Conservation (phyloP, 2,113 vertebrate genomes). For the Procapra przewalskii region DNA sequence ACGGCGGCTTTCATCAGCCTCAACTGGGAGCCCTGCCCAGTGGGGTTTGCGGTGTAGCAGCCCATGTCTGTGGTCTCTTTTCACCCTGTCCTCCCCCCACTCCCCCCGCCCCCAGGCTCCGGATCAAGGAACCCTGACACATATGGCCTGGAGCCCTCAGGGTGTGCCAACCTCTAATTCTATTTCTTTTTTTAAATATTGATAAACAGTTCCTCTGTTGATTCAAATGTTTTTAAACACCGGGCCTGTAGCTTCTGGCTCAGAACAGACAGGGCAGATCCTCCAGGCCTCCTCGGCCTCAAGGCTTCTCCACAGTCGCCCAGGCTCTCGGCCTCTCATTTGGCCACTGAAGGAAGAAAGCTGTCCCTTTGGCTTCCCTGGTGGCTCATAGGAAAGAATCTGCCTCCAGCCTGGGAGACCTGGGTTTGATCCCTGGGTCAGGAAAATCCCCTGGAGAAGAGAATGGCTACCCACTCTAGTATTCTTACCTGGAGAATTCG, state of each 20-base stretch:
- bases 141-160: slow-evolving; percentile 40
- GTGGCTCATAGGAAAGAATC: not conserved
- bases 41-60: not conserved
- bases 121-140: slow-evolving; percentile 67
- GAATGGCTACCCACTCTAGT: not conserved
- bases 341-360: not conserved
- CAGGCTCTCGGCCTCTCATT: not conserved
- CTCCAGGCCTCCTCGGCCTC: not conserved
- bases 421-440: not conserved
- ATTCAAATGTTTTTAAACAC: slow-evolving; percentile 50
- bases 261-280: not conserved
- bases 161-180: slow-evolving; percentile 60
- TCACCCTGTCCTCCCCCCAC: not conserved
- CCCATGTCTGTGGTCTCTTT: not conserved
- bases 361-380: not conserved
- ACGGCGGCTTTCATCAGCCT: not conserved
- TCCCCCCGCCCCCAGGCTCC: not conserved
- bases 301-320: not conserved
- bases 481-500: not conserved
- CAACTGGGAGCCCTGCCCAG: not conserved
- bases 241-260: slow-evolving; percentile 49
- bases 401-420: not conserved
- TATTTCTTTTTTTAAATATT: slow-evolving; percentile 64
- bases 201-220: slow-evolving; percentile 65
- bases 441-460: not conserved